Percentiles rank a stretch among this genome's conserved stretches.
Evolutionary conservation across 2,888 invertebrate genomes (phyloP).

Genomic region (Urechis unicinctus): DNA sequence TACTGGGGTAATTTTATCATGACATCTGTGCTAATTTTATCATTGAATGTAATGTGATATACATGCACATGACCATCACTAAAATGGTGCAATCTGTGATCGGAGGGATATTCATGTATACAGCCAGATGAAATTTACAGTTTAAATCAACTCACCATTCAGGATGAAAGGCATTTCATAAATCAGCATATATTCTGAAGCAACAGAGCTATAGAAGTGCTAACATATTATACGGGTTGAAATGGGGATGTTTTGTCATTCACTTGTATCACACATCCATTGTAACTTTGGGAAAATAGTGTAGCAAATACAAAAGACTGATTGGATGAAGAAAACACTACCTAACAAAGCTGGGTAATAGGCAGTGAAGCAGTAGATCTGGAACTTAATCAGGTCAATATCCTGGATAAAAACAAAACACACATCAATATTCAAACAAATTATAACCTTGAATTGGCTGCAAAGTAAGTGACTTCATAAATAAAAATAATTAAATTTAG

Average conservation of each 20-base stretch:
- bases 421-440: background rate
- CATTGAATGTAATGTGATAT: too few relatives aligned
- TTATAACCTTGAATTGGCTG: background rate
- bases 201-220: too few relatives aligned
- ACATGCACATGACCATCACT: too few relatives aligned
- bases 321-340: conserved; percentile 31
- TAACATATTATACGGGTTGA: too few relatives aligned
- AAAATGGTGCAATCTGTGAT: too few relatives aligned
- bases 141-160: conserved; percentile 59
- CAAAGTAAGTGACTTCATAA: background rate
- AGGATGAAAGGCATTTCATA: conserved; percentile 93
- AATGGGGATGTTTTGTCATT: too few relatives aligned
- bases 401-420: conserved; percentile 54
- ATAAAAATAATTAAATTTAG: background rate
- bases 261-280: too few relatives aligned
- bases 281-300: too few relatives aligned
- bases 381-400: conserved; percentile 81
- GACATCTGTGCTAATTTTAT: too few relatives aligned
- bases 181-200: conserved; percentile 80
- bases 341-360: conserved; percentile 70
- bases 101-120: too few relatives aligned
- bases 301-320: too few relatives aligned
- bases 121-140: background rate
- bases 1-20: too few relatives aligned
- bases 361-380: conserved; percentile 77